These are phyloP conservation scores for Rhynchophorus ferrugineus DNA, from an alignment of 1,140 invertebrate species.

Conservation along the genomic window DNA sequence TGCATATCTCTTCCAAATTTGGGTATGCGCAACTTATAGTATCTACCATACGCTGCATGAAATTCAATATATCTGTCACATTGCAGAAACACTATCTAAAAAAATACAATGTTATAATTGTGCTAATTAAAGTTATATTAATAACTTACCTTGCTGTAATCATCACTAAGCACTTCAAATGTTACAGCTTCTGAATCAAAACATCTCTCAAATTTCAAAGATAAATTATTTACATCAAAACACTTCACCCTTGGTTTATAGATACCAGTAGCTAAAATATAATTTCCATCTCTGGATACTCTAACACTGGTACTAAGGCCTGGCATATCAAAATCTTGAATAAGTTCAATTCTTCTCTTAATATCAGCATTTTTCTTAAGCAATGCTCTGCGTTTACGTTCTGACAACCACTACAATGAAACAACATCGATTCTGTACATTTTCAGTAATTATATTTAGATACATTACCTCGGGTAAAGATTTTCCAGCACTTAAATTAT, in stretches of 20 bases:
- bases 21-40: constrained; percentile 87
- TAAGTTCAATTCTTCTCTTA: constrained; percentile 84
- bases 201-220: constrained; percentile 97
- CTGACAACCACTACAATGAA: constrained; percentile 81
- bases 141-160: constrained; percentile 72
- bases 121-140: neutral
- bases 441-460: neutral
- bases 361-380: constrained; percentile 89
- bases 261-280: constrained; percentile 86
- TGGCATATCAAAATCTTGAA: constrained; percentile 99
- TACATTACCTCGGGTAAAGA: constrained; percentile 87
- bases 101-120: constrained; percentile 20
- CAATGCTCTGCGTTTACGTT: constrained; percentile 76
- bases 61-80: constrained; percentile 91
- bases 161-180: constrained; percentile 81
- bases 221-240: constrained; percentile 92
- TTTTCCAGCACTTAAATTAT: constrained; percentile 94
- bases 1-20: constrained; percentile 91
- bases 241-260: constrained; percentile 96
- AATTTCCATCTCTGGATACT: constrained; percentile 87
- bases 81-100: constrained; percentile 70
- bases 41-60: constrained; percentile 85
- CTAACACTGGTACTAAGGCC: constrained; percentile 78
- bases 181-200: constrained; percentile 92
- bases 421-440: constrained; percentile 11